Percentiles rank a stretch among this genome's conserved stretches.
These are phyloP conservation scores for Semaprochilodus insignis DNA, from an alignment of 2,797 vertebrate genomes.

Conservation along the genomic window DNA sequence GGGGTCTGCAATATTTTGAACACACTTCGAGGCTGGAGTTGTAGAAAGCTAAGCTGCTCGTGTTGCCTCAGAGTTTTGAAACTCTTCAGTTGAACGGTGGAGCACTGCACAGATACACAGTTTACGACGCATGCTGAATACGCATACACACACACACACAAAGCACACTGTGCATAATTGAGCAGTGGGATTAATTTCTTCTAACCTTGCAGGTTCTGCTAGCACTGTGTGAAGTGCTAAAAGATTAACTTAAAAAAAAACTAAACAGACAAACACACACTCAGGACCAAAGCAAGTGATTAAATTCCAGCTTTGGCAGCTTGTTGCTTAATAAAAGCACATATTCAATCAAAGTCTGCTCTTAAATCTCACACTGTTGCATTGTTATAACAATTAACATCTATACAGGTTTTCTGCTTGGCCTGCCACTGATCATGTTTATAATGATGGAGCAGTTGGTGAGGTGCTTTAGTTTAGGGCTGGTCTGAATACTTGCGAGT, in stretches of 20 bases:
- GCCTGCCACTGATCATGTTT: neutral
- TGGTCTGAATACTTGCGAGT: no score
- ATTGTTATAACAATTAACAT: neutral
- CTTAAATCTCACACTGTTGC: slow-evolving; percentile 1
- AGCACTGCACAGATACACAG: slow-evolving; percentile 38
- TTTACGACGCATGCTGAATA: slow-evolving; percentile 43
- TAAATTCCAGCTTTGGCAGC: slow-evolving; percentile 3
- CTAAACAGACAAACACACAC: slow-evolving; percentile 1
- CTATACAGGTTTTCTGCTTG: slow-evolving; percentile 15
- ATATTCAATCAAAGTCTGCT: slow-evolving; percentile 12
- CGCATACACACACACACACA: slow-evolving; percentile 51
- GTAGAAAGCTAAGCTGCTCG: slow-evolving; percentile 41
- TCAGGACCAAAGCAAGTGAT: neutral
- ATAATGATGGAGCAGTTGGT: neutral
- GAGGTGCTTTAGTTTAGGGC: neutral
- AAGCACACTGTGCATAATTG: slow-evolving; percentile 50
- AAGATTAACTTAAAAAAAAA: neutral
- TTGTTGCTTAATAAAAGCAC: slow-evolving; percentile 2
- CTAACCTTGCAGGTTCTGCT: slow-evolving; percentile 16
- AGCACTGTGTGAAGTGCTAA: slow-evolving; percentile 5
- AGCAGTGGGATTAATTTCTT: slow-evolving; percentile 31
- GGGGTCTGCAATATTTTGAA: slow-evolving; percentile 13
- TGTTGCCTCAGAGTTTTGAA: slow-evolving; percentile 5
- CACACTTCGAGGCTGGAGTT: slow-evolving; percentile 18
- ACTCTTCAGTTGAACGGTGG: slow-evolving; percentile 23